phyloP scores from a whole-genome alignment of 2,888 invertebrate genomes.

The Drosophila meridiana region DNA sequence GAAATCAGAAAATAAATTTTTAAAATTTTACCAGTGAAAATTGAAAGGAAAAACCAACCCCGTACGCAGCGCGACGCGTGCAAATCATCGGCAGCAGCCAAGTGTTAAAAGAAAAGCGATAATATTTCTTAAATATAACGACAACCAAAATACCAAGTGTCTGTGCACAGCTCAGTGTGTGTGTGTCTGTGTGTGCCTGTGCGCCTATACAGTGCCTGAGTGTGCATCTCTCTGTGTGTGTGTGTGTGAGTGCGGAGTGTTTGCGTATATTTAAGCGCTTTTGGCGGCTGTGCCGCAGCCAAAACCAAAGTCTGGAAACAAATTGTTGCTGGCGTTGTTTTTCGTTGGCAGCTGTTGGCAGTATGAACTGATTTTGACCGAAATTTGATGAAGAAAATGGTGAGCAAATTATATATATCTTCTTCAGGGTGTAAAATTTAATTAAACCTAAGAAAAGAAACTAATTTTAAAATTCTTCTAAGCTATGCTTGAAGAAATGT shows the following conservation, averaged over 20 bases:
- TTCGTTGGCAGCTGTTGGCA: slow-evolving; percentile 79
- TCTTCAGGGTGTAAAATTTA: slow-evolving; percentile 36
- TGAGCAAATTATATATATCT: slow-evolving; percentile 54
- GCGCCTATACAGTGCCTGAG: slow-evolving; percentile 20
- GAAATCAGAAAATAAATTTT: slow-evolving; percentile 29
- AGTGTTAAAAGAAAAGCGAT: slow-evolving; percentile 63
- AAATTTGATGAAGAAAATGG: slow-evolving; percentile 74
- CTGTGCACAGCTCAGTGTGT: slow-evolving; percentile 47
- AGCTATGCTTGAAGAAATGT: not conserved
- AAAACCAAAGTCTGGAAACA: slow-evolving; percentile 42
- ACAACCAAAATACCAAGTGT: slow-evolving; percentile 44
- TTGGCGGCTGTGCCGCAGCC: slow-evolving; percentile 66
- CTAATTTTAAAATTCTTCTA: not conserved
- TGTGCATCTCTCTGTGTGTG: slow-evolving; percentile 20
- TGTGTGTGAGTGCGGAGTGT: slow-evolving; percentile 44
- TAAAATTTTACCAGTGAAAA: slow-evolving; percentile 74
- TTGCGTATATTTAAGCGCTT: slow-evolving; percentile 53
- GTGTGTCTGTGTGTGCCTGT: slow-evolving; percentile 48
- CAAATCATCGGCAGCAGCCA: slow-evolving; percentile 50
- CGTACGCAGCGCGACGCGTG: slow-evolving; percentile 47
- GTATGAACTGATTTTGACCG: slow-evolving; percentile 79
- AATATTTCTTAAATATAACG: slow-evolving; percentile 52
- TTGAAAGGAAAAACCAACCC: slow-evolving; percentile 40
- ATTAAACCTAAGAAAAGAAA: slow-evolving; percentile 33
- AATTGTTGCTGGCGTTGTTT: slow-evolving; percentile 64